Evolutionary conservation across 35 echinoderm and acorn worm genomes (phyloP), one percentile per base, ranked within the genome.

Genomic region (Apostichopus parvimensis): DNA sequence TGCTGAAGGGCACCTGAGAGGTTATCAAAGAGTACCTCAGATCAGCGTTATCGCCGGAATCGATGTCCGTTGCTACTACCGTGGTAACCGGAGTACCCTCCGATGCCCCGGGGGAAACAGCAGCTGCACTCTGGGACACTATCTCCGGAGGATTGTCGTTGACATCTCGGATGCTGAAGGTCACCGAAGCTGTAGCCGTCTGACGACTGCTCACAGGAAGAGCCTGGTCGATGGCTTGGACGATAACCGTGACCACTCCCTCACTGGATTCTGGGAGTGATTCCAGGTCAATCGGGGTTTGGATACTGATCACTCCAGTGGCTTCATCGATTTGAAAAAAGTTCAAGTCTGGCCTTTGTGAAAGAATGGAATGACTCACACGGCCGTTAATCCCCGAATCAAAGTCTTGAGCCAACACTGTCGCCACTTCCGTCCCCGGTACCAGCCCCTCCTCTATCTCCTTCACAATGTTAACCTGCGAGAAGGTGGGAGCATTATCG

Each of bases 371-470:
- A 90, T 96, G 94, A 8, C 34, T 10, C 15, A 99, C 56, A 57
- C 93, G 24, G 58, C 97, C 97, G 53, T 99, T 99, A 13, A 99
- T 94, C 10, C 93, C 97, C 18, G 97, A 99, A 68, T 99, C 97
- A 20, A 95, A 91, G 88, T 99, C 97, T 23, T 92, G 89, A 61
- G 97, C 97, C 57, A 87, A 57, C 9, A 99, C 91, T 78, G 87
- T 94, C 4, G 89, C 88, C 6, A 99, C 90, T 57, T 86, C 71
- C 56, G 88, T 93, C 8, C 92, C 92, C 14, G 89, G 52, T 25
- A 54, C 21, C 13, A 94, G 20, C 57, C 94, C 95, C 56, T 99
- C 97, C 53, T 92, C 77, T 9, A 99, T 93, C 59, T 91, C 64
- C 28, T 73, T 61, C 9, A 99, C 95, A 56, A 96, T 83, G 23